Percentiles rank a stretch among this genome's conserved stretches.
Evolutionary conservation across 2,797 vertebrate species (phyloP).

Genomic region (Girardinus metallicus): DNA sequence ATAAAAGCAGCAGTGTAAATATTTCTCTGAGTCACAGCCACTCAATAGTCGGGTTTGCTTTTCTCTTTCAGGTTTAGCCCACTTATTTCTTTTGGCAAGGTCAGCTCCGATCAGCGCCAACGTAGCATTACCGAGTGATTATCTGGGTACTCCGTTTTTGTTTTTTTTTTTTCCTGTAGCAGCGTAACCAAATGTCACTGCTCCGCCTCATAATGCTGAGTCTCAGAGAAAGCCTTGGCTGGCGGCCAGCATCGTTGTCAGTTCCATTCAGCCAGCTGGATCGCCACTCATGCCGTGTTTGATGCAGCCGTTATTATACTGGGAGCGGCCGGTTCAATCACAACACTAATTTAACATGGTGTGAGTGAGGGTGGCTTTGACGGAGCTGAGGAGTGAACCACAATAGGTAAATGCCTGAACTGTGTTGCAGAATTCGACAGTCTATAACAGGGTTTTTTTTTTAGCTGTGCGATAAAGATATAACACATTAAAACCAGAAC

Average conservation of each 20-base stretch:
- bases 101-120: conserved; percentile 68
- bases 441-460: background rate
- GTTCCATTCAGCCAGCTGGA: conserved; percentile 63
- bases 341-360: conserved; percentile 42
- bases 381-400: conserved; percentile 36
- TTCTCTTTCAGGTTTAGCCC: conserved; percentile 52
- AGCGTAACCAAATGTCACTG: conserved; percentile 66
- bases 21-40: conserved; percentile 65
- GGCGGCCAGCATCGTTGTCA: conserved; percentile 61
- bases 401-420: conserved; percentile 8
- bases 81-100: conserved; percentile 68
- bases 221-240: conserved; percentile 61
- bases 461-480: background rate
- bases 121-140: conserved; percentile 65
- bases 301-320: conserved; percentile 71
- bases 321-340: conserved; percentile 59
- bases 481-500: background rate
- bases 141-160: conserved; percentile 41
- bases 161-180: conserved; percentile 27
- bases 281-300: conserved; percentile 62
- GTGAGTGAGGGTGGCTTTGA: conserved; percentile 63
- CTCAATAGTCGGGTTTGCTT: conserved; percentile 47
- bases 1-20: conserved; percentile 61
- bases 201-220: conserved; percentile 65
- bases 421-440: background rate